phyloP scores from a whole-genome alignment of 1,140 invertebrate genomes.

The Polyergus mexicanus region DNA sequence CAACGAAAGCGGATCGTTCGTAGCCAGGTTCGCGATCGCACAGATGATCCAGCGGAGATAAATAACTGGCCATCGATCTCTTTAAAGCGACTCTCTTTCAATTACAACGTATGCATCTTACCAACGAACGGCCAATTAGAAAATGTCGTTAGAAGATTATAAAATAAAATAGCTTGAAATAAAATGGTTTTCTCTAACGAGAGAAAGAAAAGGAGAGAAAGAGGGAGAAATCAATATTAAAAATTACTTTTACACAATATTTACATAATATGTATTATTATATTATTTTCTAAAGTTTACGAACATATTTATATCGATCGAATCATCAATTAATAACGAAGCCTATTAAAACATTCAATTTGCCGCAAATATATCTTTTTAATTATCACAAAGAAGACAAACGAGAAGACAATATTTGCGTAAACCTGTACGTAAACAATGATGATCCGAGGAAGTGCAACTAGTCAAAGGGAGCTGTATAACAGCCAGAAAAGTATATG shows the following conservation, averaged over 20 bases:
- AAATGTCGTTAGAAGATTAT: neutral
- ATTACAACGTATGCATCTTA: neutral
- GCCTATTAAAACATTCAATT: neutral
- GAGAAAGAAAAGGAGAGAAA: no score
- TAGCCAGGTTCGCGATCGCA: neutral
- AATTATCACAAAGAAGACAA: conserved; percentile 2
- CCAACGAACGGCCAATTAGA: neutral
- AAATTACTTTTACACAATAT: no score
- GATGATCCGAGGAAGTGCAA: conserved; percentile 38
- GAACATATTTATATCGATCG: neutral
- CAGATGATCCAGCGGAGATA: conserved; percentile 17
- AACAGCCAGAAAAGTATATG: conserved; percentile 36
- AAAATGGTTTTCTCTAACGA: neutral
- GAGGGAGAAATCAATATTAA: no score
- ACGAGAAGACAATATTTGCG: neutral
- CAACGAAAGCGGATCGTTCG: neutral
- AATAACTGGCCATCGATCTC: conserved; percentile 41
- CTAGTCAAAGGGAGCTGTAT: conserved; percentile 10
- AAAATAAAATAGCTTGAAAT: neutral
- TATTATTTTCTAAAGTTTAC: no score
- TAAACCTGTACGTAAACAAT: conserved; percentile 57
- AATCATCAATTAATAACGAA: no score
- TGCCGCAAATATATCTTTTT: neutral
- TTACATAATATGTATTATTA: no score
- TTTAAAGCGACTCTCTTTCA: conserved; percentile 1